Evolutionary conservation across 2,797 vertebrate genomes (phyloP).

Genomic region (Jordanella pulchra): DNA sequence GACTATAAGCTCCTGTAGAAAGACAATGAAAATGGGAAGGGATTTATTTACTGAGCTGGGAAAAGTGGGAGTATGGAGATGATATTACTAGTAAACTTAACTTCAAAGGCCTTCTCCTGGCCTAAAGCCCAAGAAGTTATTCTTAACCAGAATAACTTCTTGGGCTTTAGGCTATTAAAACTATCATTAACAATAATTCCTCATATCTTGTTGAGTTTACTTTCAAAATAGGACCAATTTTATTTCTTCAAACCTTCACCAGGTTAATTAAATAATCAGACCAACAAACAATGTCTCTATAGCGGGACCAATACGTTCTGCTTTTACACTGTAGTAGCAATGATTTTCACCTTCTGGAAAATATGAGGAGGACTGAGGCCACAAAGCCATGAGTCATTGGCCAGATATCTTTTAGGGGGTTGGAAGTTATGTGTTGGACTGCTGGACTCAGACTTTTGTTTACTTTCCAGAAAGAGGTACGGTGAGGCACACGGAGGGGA

Average conservation of each 20-base stretch:
- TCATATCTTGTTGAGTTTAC: not conserved
- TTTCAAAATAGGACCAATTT: conserved; percentile 7
- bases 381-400: conserved; percentile 78
- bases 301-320: conserved; percentile 60
- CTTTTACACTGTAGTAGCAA: conserved; percentile 68
- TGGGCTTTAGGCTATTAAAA: not conserved
- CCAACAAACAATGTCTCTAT: conserved; percentile 27
- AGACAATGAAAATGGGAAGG: conserved; percentile 32
- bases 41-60: conserved; percentile 50
- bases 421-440: conserved; percentile 70
- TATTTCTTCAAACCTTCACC: not conserved
- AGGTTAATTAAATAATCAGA: not conserved
- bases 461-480: conserved; percentile 77
- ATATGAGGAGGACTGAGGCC: conserved; percentile 71
- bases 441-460: conserved; percentile 76
- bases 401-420: conserved; percentile 78
- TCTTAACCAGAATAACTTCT: conserved; percentile 16
- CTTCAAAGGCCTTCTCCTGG: not conserved
- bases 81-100: conserved; percentile 1
- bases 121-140: too few species aligned
- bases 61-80: conserved; percentile 22
- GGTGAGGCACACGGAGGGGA: conserved; percentile 68
- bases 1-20: conserved; percentile 30
- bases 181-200: not conserved
- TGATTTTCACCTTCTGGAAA: conserved; percentile 81